These are phyloP conservation scores for Aurelia aurita DNA, from an alignment of 30 jellyfish, hydroid and myxozoan species.

Conservation along the genomic window DNA sequence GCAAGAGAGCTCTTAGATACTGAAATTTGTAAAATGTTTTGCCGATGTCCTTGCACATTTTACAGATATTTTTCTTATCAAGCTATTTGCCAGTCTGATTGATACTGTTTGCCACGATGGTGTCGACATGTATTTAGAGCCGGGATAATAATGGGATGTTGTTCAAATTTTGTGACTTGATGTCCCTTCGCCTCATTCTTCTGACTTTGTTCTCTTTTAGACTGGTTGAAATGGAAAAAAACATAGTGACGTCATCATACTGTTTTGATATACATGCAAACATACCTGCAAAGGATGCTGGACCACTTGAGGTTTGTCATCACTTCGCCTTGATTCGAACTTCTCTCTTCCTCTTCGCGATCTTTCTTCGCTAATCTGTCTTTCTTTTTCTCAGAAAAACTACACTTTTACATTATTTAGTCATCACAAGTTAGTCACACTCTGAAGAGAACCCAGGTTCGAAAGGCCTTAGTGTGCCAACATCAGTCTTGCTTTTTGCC, in stretches of 20 bases:
- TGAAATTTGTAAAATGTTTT: too few species aligned
- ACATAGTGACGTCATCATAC: constrained; percentile 46
- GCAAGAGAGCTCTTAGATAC: too few species aligned
- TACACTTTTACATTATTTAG: background rate
- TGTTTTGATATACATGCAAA: constrained; percentile 36
- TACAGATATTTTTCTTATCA: too few species aligned
- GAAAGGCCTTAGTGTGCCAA: too few species aligned
- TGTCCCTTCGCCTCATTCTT: background rate
- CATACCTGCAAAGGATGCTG: constrained; percentile 61
- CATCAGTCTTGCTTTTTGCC: too few species aligned
- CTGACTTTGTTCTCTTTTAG: background rate
- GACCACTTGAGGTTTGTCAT: constrained; percentile 32
- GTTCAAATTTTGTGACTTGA: background rate
- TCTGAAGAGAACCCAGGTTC: too few species aligned
- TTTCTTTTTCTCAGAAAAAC: background rate
- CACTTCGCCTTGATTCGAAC: background rate
- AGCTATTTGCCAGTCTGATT: too few species aligned
- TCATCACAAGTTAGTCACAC: too few species aligned
- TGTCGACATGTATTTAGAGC: too few species aligned
- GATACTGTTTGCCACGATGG: too few species aligned
- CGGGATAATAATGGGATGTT: background rate
- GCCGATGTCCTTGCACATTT: too few species aligned
- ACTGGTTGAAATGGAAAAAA: constrained; percentile 46
- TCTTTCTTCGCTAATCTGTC: too few species aligned
- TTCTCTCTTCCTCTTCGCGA: background rate